phyloP scores from a whole-genome alignment of 2,113 vertebrate species.

The Hemicordylus capensis region DNA sequence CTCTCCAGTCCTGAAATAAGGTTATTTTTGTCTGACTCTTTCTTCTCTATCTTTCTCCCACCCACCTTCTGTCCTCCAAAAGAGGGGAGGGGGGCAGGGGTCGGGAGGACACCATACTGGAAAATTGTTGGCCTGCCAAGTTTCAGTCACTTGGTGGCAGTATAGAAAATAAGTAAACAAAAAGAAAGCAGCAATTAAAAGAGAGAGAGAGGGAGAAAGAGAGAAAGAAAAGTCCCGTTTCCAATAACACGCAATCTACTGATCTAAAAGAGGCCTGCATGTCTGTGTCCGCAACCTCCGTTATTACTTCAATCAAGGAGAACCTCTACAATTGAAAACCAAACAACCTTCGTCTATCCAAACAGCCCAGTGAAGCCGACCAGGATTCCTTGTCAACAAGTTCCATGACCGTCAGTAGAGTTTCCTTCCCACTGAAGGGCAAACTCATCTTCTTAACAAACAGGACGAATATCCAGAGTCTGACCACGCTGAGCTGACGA shows the following conservation, averaged over 20 bases:
- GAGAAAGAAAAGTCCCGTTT: background rate
- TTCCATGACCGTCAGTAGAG: too few species aligned
- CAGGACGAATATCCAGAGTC: background rate
- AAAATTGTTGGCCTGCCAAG: conserved; percentile 66
- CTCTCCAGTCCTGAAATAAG: background rate
- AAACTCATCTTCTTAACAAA: background rate
- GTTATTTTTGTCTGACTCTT: background rate
- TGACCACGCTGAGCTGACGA: background rate
- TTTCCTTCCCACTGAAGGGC: background rate
- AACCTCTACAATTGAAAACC: background rate
- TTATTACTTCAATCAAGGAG: background rate
- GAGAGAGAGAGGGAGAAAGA: background rate
- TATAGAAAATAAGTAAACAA: conserved; percentile 79
- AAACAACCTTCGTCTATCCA: background rate
- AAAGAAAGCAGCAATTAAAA: background rate
- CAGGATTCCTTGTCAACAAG: background rate
- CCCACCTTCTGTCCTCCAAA: background rate
- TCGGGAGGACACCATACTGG: background rate
- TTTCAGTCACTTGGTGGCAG: conserved; percentile 81
- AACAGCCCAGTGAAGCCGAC: background rate
- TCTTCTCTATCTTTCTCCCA: too few species aligned
- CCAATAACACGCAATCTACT: background rate
- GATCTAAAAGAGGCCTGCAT: background rate
- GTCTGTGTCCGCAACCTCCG: background rate
- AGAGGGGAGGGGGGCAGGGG: background rate